phyloP scores from a whole-genome alignment of 2,888 invertebrate species.

The Panorpa germanica region DNA sequence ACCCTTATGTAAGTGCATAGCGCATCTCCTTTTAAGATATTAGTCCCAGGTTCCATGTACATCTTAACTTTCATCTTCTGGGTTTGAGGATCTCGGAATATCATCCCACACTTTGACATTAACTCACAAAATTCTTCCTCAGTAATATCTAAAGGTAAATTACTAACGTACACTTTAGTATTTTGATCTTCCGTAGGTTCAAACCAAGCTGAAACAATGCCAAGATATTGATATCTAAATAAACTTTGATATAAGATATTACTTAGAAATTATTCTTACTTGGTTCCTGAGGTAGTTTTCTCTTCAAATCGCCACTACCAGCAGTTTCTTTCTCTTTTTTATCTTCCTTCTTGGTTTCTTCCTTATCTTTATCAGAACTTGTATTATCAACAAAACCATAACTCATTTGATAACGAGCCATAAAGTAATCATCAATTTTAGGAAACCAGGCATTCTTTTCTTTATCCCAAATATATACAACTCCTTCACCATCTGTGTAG shows the following conservation, averaged over 20 bases:
- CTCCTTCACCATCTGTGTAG: conserved; percentile 74
- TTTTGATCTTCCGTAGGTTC: conserved; percentile 73
- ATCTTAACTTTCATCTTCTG: conserved; percentile 80
- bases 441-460: conserved; percentile 92
- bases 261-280: conserved; percentile 16
- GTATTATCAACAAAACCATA: conserved; percentile 68
- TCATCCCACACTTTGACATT: conserved; percentile 92
- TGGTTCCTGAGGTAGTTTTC: conserved; percentile 30
- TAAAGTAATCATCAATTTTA: conserved; percentile 89
- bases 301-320: conserved; percentile 18
- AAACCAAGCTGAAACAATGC: conserved; percentile 59
- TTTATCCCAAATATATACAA: conserved; percentile 79
- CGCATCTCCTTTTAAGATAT: conserved; percentile 86
- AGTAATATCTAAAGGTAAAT: conserved; percentile 73
- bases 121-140: conserved; percentile 79
- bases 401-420: conserved; percentile 89
- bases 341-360: conserved; percentile 12
- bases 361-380: conserved; percentile 16
- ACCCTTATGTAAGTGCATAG: conserved; percentile 91
- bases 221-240: no score
- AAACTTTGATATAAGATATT: no score
- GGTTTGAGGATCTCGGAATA: conserved; percentile 68
- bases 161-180: conserved; percentile 91
- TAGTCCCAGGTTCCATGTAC: conserved; percentile 62
- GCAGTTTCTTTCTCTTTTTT: conserved; percentile 15